phyloP scores from a whole-genome alignment of 2,888 invertebrate genomes.

The Megastigmus dorsalis region DNA sequence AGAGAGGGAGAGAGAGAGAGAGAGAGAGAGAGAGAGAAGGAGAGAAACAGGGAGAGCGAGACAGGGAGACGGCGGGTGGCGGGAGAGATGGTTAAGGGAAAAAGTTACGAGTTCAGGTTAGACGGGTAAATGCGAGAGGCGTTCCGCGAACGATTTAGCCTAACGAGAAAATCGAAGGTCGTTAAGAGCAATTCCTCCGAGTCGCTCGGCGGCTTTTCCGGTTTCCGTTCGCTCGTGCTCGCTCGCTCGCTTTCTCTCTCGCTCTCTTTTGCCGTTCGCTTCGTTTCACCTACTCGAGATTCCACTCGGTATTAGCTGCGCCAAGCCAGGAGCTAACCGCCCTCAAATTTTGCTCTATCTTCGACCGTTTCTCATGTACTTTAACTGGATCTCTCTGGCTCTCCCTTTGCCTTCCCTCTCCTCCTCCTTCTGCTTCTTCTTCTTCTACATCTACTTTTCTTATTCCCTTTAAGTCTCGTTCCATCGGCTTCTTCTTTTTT shows the following conservation, averaged over 20 bases:
- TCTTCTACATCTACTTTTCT: background rate
- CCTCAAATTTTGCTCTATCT: constrained; percentile 37
- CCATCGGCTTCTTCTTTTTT: background rate
- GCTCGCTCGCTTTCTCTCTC: constrained; percentile 13
- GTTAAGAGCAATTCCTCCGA: constrained; percentile 67
- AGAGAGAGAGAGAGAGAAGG: constrained; percentile 18
- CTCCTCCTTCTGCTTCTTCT: background rate
- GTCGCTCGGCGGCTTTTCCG: constrained; percentile 55
- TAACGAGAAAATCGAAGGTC: constrained; percentile 70
- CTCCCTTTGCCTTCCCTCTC: background rate
- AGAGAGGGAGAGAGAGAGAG: constrained; percentile 12
- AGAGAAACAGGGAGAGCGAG: constrained; percentile 10
- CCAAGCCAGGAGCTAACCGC: background rate
- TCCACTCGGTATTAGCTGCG: constrained; percentile 11
- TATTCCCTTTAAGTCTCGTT: background rate
- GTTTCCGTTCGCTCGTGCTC: constrained; percentile 35
- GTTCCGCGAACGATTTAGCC: constrained; percentile 64
- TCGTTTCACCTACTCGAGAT: constrained; percentile 5
- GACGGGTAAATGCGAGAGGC: constrained; percentile 62
- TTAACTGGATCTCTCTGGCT: constrained; percentile 3
- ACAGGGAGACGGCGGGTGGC: constrained; percentile 19
- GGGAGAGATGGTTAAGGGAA: constrained; percentile 44
- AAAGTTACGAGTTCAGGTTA: constrained; percentile 50
- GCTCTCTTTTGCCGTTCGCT: constrained; percentile 7
- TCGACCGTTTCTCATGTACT: constrained; percentile 25